Conservation (phyloP, 2,888 invertebrate genomes). For the Conistra vaccinii region DNA sequence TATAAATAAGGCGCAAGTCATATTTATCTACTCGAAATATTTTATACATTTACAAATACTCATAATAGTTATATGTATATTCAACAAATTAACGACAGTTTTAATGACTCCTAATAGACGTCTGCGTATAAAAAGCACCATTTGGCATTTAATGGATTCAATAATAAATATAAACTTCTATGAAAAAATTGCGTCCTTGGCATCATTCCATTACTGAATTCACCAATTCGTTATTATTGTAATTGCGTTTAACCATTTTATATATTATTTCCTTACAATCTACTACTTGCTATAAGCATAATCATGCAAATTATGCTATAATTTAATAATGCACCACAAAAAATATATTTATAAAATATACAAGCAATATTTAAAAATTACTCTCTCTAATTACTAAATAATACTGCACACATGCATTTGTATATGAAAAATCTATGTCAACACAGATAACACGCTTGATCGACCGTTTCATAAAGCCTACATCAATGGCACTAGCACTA, state of each 20-base stretch:
- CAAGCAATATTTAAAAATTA: slow-evolving; percentile 73
- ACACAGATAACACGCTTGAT: slow-evolving; percentile 81
- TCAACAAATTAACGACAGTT: slow-evolving; percentile 47
- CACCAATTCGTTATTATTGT: slow-evolving; percentile 43
- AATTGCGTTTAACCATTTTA: slow-evolving; percentile 42
- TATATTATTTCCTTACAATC: slow-evolving; percentile 52
- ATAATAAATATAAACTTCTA: slow-evolving; percentile 57
- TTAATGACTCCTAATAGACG: slow-evolving; percentile 57
- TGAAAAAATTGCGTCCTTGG: slow-evolving; percentile 52
- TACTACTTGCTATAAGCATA: slow-evolving; percentile 59
- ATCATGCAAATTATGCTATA: slow-evolving; percentile 64
- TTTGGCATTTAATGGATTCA: slow-evolving; percentile 64
- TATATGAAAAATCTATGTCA: slow-evolving; percentile 80
- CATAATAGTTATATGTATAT: slow-evolving; percentile 35
- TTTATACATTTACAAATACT: slow-evolving; percentile 31
- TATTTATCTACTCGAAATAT: slow-evolving; percentile 18
- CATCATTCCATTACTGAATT: slow-evolving; percentile 56
- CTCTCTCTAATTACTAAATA: slow-evolving; percentile 77
- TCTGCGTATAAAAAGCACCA: slow-evolving; percentile 65
- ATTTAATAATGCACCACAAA: slow-evolving; percentile 64
- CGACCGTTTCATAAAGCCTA: slow-evolving; percentile 63
- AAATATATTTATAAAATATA: slow-evolving; percentile 70
- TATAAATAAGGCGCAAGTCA: slow-evolving; percentile 27
- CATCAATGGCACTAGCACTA: slow-evolving; percentile 73
- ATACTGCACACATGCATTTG: slow-evolving; percentile 86